Base-by-base conservation (phyloP, 2,797 vertebrate species). In the Onychomys arenicola region DNA sequence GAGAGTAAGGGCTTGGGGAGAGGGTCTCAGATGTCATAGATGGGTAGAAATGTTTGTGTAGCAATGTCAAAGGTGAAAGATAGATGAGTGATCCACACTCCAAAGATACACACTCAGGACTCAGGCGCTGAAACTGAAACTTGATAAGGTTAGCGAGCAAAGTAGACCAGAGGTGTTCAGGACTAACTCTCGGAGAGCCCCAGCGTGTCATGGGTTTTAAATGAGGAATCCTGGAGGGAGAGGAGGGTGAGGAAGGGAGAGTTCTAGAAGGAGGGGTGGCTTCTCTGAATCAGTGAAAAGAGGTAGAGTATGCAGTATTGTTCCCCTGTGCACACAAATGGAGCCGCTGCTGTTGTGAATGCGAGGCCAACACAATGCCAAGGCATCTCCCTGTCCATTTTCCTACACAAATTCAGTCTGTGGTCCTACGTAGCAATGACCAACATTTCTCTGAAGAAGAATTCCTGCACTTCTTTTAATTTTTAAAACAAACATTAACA, bases 401-500 rank as follows among this genome's bases (percentile, higher is more conserved):
- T 32, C 37, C n/a, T 46, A 9, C 6, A n/a, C 63, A 40, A 77
- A 43, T 37, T 86, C 67, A 90, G 27, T n/a, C 76, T 67, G 61
- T 25, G 78, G 49, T 88, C 55, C 76, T 85, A 63, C 6, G 5
- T 21, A 88, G 55, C 40, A 10, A 85, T 76, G 94, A 84, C 9
- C 17, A 88, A 16, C 61, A 57, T 65, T 89, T 76, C 89, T 67
- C 37, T 81, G 83, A 94, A 96, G 75, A 85, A 87, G 93, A 19
- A 17, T 88, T 84, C 78, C 34, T 52, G 25, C n/a, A 91, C 23
- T 4, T 67, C 14, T 78, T 43, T 63, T 83, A 11, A 19, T 71
- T 89, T 94, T 90, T 81, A 97, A 94, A 92, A 43, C 4, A 88
- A 91, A 86, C 75, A 55, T 59, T 27, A 85, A 27, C 19, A 46